These are phyloP conservation scores for Tuta absoluta DNA, from an alignment of 2,888 invertebrate genomes.

Conservation along the genomic window DNA sequence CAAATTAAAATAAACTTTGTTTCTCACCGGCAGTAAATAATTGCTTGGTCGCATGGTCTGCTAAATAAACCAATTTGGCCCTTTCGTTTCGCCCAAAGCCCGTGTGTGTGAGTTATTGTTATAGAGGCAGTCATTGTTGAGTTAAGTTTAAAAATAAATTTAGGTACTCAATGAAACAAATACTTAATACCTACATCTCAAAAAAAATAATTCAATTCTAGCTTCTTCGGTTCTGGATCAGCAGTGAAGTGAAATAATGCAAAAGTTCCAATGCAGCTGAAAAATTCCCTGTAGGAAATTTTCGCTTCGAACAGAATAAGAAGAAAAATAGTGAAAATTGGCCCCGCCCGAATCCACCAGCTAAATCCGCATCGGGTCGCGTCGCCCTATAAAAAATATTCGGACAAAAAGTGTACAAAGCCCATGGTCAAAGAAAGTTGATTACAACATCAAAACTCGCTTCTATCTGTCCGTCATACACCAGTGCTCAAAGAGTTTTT, in stretches of 20 bases:
- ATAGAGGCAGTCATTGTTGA: no score
- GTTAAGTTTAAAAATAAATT: no score
- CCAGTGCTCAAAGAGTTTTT: slow-evolving; percentile 47
- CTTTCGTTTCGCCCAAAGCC: no score
- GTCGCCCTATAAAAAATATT: neutral
- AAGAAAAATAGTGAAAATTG: neutral
- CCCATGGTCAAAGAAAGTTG: slow-evolving; percentile 21
- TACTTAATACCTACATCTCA: no score
- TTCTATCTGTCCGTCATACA: slow-evolving; percentile 49
- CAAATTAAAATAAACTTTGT: no score
- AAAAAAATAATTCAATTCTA: no score
- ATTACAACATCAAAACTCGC: slow-evolving; percentile 49
- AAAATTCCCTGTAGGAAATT: neutral
- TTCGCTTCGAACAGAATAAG: neutral
- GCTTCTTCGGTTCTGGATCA: no score
- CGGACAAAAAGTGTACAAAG: slow-evolving; percentile 36
- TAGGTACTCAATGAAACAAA: no score
- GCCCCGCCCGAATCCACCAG: neutral
- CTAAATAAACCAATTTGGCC: no score
- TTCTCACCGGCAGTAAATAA: no score
- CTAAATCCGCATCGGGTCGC: neutral
- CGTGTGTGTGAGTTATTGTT: no score
- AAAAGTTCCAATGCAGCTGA: neutral
- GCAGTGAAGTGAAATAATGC: neutral
- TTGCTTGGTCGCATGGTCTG: no score